Percentiles rank a stretch among this genome's conserved stretches.
Conservation (phyloP, 2,113 vertebrate genomes). For the Nanorana parkeri region DNA sequence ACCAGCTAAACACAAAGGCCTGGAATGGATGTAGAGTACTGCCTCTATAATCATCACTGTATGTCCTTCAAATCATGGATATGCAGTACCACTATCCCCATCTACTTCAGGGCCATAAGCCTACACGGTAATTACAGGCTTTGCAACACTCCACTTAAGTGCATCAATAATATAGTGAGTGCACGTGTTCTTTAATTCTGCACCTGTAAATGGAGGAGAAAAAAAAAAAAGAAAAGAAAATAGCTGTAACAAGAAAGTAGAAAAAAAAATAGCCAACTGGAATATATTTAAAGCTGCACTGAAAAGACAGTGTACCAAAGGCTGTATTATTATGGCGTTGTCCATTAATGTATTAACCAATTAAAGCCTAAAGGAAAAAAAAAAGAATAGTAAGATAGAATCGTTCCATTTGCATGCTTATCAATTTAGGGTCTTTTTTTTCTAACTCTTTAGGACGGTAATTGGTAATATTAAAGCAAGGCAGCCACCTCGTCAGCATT, state of each 20-base stretch:
- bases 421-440: conserved; percentile 59
- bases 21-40: conserved; percentile 84
- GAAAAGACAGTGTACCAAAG: conserved; percentile 58
- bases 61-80: conserved; percentile 87
- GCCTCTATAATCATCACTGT: conserved; percentile 86
- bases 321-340: conserved; percentile 55
- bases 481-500: conserved; percentile 65
- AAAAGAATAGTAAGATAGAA: conserved; percentile 56
- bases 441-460: conserved; percentile 66
- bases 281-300: conserved; percentile 68
- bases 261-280: conserved; percentile 61
- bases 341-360: conserved; percentile 59
- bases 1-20: conserved; percentile 90
- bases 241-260: conserved; percentile 68
- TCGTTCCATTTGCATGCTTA: conserved; percentile 59
- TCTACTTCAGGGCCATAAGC: conserved; percentile 91
- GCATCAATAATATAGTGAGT: conserved; percentile 92
- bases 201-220: conserved; percentile 80
- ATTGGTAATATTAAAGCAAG: conserved; percentile 69
- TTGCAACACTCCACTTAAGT: conserved; percentile 93
- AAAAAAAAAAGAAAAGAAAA: conserved; percentile 70
- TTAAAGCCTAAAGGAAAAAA: conserved; percentile 56
- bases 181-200: conserved; percentile 86
- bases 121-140: conserved; percentile 91
- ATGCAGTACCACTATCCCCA: conserved; percentile 83